Conservation (phyloP, 2,888 invertebrate species). For the Melinopterus prodromus region DNA sequence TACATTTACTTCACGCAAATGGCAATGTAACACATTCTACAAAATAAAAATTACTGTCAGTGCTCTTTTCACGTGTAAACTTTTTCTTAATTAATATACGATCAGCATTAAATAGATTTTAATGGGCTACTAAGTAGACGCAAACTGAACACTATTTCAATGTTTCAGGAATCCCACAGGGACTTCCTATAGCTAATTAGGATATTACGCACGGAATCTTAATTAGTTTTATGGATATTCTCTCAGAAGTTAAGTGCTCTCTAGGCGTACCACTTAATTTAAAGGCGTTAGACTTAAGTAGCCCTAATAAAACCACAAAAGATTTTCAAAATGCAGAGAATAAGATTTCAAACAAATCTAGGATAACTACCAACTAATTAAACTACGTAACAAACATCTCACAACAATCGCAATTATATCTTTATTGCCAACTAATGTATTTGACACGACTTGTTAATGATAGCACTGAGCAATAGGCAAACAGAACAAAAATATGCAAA, state of each 20-base stretch:
- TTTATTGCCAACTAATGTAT: background rate
- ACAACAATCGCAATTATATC: background rate
- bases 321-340: background rate
- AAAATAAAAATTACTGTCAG: too few species aligned
- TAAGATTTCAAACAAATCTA: background rate
- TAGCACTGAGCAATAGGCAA: background rate
- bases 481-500: background rate
- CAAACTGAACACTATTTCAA: background rate
- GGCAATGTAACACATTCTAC: too few species aligned
- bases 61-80: too few species aligned
- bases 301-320: too few species aligned
- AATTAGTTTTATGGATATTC: background rate
- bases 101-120: too few species aligned
- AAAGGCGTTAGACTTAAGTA: too few species aligned
- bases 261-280: background rate
- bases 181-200: background rate
- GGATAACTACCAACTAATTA: background rate
- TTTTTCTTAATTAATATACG: too few species aligned
- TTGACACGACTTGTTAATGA: background rate
- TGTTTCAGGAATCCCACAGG: background rate
- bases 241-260: background rate
- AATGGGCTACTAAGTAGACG: too few species aligned
- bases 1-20: too few species aligned
- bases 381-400: background rate
- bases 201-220: background rate